phyloP scores from a whole-genome alignment of 2,888 invertebrate species.

The Drosophila gaucha region DNA sequence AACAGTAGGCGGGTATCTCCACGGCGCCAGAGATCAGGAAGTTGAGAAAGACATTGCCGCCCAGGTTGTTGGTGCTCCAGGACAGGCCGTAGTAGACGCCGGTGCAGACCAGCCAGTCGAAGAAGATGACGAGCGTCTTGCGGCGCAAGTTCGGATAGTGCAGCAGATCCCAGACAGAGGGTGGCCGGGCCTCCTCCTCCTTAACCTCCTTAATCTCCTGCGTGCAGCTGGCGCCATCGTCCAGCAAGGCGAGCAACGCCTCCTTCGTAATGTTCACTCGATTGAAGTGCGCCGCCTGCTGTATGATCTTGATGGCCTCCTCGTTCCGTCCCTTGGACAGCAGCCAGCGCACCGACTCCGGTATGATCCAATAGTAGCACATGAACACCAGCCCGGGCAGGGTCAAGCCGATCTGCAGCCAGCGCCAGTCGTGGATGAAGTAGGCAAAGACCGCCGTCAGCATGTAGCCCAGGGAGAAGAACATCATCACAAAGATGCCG shows the following conservation, averaged over 20 bases:
- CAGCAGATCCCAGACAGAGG: conserved; percentile 87
- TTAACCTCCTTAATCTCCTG: conserved; percentile 43
- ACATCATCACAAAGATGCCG: conserved; percentile 90
- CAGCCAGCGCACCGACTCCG: conserved; percentile 91
- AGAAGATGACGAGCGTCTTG: conserved; percentile 89
- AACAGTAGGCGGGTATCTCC: conserved; percentile 90
- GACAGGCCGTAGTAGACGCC: conserved; percentile 92
- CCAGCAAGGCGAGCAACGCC: conserved; percentile 86
- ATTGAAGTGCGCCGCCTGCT: conserved; percentile 88
- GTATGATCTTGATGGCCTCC: conserved; percentile 87
- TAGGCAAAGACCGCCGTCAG: conserved; percentile 89
- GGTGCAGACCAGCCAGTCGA: conserved; percentile 92
- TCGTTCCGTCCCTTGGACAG: conserved; percentile 87
- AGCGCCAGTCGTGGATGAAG: conserved; percentile 89
- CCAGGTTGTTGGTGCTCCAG: conserved; percentile 90
- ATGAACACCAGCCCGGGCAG: conserved; percentile 89
- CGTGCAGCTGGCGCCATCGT: conserved; percentile 74
- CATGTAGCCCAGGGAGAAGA: conserved; percentile 90
- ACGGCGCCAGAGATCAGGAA: conserved; percentile 91
- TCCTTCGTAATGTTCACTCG: conserved; percentile 86
- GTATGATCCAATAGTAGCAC: conserved; percentile 90
- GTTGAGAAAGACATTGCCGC: conserved; percentile 90
- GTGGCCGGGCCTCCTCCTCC: conserved; percentile 38
- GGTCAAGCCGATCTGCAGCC: conserved; percentile 89
- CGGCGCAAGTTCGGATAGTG: conserved; percentile 88